Percentiles rank a stretch among this genome's conserved stretches.
Conservation (phyloP, 1,140 invertebrate genomes). For the Ostrea denselamellosa region DNA sequence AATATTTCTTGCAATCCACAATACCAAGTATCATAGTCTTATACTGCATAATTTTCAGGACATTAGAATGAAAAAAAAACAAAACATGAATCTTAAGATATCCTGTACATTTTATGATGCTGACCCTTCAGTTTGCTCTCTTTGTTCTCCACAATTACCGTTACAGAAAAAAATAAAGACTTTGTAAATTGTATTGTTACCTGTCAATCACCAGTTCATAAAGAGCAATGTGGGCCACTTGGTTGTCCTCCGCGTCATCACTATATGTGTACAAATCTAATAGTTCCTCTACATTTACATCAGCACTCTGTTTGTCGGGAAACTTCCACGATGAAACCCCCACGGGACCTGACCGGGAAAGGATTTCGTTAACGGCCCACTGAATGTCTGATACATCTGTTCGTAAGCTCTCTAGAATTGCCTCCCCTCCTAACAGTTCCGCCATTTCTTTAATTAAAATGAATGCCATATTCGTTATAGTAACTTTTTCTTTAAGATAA, state of each 20-base stretch:
- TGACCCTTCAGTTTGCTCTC: too few species aligned
- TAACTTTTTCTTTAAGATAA: too few species aligned
- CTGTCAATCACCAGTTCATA: constrained; percentile 79
- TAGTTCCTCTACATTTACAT: constrained; percentile 75
- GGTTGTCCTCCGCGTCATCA: constrained; percentile 74
- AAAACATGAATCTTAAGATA: too few species aligned
- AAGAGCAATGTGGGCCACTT: constrained; percentile 77
- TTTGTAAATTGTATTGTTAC: constrained; percentile 55
- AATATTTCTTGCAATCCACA: too few species aligned
- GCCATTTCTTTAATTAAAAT: constrained; percentile 66
- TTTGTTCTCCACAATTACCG: too few species aligned
- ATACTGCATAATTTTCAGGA: too few species aligned
- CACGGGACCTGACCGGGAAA: constrained; percentile 73
- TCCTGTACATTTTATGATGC: too few species aligned
- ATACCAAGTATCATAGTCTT: too few species aligned
- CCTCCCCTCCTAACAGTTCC: constrained; percentile 71
- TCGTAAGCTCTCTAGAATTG: constrained; percentile 75
- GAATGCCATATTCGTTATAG: too few species aligned
- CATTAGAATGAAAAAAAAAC: too few species aligned
- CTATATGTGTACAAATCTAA: constrained; percentile 72
- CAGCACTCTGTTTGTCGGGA: constrained; percentile 74
- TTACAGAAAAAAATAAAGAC: background rate
- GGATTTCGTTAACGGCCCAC: constrained; percentile 70
- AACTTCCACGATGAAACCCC: constrained; percentile 77
- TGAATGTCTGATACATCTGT: constrained; percentile 76